Evolutionary conservation across 2,797 vertebrate species (phyloP), one percentile per base, ranked within the genome.

Genomic region (Luscinia megarhynchos): DNA sequence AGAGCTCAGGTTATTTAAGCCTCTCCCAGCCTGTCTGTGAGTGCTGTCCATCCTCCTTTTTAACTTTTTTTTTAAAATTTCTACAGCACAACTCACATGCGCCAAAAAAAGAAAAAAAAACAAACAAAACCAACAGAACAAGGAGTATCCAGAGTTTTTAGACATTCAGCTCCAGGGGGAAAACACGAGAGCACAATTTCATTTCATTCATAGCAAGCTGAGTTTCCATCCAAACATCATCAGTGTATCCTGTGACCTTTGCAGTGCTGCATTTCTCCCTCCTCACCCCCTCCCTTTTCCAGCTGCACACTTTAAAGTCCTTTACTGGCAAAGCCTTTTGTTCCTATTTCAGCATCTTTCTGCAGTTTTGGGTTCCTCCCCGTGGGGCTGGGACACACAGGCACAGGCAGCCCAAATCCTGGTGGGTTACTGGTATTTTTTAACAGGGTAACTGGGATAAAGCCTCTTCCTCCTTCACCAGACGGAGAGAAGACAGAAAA

Each of bases 161-260:
- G 95, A 95, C 94, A 84, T 81, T 59, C n/a, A 85, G 95, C 80
- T 94, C 95, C 93, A 89, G 54, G 58, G 92, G 95, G 96, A 97
- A 96, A 95, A 64, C 59, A 48, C 80, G 21, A 93, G 79, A 93
- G 64, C 55, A 14, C 89, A 90, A 16, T 78, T 95, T 97, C 93
- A 16, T 76, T 96, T 97, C 93, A 97, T 96, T 97, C 93, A 95
- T n/a, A 90, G 93, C 93, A 81, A 95, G 90, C 10, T 64, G 53
- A 93, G 78, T 97, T 97, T 96, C 96, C 96, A 97, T 95, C 85
- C 91, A 90, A 96, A 94, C 95, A 93, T 58, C 90, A 87, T 82
- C 88, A 73, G 94, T 82, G 66, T 5, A 94, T 92, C 90, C 94
- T 95, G 82, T 91, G 93, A 96, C 95, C 89, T 97, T 93, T 95